Conservation (phyloP, 1,140 invertebrate species). For the Bilobella aurantiaca region DNA sequence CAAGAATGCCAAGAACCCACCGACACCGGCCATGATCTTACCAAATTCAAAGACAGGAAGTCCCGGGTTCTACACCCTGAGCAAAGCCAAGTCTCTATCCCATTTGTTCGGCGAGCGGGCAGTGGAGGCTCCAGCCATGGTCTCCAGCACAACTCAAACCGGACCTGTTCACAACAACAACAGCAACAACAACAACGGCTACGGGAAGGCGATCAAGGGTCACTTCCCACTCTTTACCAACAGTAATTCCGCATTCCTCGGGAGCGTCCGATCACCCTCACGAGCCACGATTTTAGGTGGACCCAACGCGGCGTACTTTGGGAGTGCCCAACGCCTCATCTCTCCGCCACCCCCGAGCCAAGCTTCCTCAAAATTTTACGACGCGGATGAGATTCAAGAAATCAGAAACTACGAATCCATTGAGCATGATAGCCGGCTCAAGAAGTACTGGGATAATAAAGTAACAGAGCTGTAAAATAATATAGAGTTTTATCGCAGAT, state of each 20-base stretch:
- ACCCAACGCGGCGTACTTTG: constrained; percentile 73
- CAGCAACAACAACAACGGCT: too few relatives aligned
- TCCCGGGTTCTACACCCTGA: constrained; percentile 33
- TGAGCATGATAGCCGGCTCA: constrained; percentile 29
- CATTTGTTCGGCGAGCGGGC: constrained; percentile 20
- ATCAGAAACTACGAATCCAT: constrained; percentile 29
- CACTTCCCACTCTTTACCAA: constrained; percentile 24
- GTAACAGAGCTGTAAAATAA: constrained; percentile 30
- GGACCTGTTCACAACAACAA: too few relatives aligned
- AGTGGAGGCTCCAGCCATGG: not conserved
- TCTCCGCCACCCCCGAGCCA: not conserved
- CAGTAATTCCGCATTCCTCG: constrained; percentile 18
- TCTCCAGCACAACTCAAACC: too few relatives aligned
- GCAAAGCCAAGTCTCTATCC: constrained; percentile 31
- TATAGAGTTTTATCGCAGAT: not conserved
- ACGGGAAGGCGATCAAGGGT: constrained; percentile 6
- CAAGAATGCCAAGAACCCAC: not conserved
- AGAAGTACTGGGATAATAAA: constrained; percentile 36
- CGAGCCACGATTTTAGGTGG: constrained; percentile 46
- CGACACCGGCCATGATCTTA: not conserved
- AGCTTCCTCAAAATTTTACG: not conserved
- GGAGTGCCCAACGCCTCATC: constrained; percentile 55
- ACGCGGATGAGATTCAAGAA: constrained; percentile 32
- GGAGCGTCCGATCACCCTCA: constrained; percentile 10
- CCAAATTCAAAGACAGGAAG: too few relatives aligned